Percentiles rank a stretch among this genome's conserved stretches.
These are phyloP conservation scores for Mormyrus lacerda DNA, from an alignment of 2,113 vertebrate genomes.

Conservation along the genomic window DNA sequence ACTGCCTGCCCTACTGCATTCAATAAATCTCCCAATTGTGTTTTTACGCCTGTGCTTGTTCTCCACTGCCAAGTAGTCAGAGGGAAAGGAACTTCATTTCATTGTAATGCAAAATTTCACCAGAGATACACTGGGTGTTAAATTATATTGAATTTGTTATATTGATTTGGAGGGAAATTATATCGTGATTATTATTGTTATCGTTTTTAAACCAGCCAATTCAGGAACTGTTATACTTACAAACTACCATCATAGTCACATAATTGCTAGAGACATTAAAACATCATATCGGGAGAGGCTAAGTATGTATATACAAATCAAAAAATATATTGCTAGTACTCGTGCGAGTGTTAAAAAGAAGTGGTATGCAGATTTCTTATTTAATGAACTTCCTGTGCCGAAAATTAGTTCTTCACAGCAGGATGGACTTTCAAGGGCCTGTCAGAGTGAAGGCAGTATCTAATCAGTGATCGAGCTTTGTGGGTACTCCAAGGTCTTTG, in stretches of 20 bases:
- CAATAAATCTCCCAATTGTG: neutral
- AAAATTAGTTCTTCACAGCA: constrained; percentile 81
- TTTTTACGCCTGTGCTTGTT: neutral
- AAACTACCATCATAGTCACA: neutral
- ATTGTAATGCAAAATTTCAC: too few relatives aligned
- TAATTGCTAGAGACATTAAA: constrained; percentile 29
- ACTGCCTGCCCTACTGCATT: neutral
- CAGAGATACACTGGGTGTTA: neutral
- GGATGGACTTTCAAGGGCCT: constrained; percentile 71
- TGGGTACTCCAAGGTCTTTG: constrained; percentile 61
- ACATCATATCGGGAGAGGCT: constrained; percentile 43
- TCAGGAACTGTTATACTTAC: neutral
- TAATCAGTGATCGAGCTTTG: constrained; percentile 72
- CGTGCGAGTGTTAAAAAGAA: constrained; percentile 56
- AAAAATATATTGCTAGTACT: constrained; percentile 61
- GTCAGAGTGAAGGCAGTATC: constrained; percentile 67
- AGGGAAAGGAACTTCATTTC: neutral
- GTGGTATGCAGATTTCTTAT: constrained; percentile 74
- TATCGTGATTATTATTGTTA: neutral
- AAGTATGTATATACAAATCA: constrained; percentile 60
- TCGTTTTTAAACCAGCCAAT: neutral
- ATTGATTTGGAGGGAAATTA: too few relatives aligned
- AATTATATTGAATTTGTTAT: neutral
- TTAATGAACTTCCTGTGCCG: constrained; percentile 77
- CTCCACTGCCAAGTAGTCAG: neutral